phyloP scores from a whole-genome alignment of 1,140 invertebrate genomes.

The Drosophila kepulauana region DNA sequence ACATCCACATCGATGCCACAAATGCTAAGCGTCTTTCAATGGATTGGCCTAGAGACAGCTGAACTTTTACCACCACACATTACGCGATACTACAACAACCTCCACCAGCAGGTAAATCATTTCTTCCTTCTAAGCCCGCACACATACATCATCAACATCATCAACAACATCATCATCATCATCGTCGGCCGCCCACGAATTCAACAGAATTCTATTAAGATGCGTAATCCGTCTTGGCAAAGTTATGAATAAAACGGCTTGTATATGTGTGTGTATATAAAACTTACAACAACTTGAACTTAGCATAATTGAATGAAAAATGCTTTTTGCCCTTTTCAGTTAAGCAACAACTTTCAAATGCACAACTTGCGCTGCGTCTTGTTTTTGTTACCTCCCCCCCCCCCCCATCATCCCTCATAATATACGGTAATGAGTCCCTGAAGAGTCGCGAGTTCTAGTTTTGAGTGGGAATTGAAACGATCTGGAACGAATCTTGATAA shows the following conservation, averaged over 20 bases:
- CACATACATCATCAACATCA: background rate
- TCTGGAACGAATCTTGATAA: too few relatives aligned
- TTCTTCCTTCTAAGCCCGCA: background rate
- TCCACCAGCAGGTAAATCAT: constrained; percentile 86
- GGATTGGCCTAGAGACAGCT: constrained; percentile 90
- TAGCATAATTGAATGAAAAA: constrained; percentile 19
- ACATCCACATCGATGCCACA: constrained; percentile 31
- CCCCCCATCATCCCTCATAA: background rate
- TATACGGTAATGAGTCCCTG: background rate
- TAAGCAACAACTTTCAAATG: constrained; percentile 12
- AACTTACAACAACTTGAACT: constrained; percentile 13
- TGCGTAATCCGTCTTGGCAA: constrained; percentile 15
- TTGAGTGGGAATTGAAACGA: background rate
- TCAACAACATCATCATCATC: background rate
- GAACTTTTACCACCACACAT: constrained; percentile 88
- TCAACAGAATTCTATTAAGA: constrained; percentile 18
- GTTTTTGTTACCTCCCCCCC: background rate
- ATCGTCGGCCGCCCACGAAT: background rate
- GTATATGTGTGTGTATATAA: background rate
- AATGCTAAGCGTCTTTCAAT: constrained; percentile 84
- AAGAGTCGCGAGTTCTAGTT: background rate
- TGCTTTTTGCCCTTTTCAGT: constrained; percentile 11
- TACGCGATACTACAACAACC: constrained; percentile 89
- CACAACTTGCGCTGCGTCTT: background rate
- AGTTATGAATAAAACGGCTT: constrained; percentile 9